Conservation (phyloP, 2,113 vertebrate genomes). For the Rousettus leschenaultii region DNA sequence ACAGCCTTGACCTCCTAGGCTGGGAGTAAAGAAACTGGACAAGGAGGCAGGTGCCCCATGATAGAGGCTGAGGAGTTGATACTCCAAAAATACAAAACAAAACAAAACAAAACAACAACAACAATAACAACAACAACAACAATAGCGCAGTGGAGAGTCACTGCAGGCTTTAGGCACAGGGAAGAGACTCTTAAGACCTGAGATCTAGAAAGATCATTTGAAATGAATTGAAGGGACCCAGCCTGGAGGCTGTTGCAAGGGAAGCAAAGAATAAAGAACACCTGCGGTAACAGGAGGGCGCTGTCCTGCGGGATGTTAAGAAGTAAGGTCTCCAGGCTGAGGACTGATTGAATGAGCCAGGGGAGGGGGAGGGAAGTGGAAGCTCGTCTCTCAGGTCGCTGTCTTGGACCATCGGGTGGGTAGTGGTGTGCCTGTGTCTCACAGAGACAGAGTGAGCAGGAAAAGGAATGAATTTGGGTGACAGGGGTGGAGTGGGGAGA, state of each 20-base stretch:
- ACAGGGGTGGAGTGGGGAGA: no score
- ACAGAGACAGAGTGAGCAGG: neutral
- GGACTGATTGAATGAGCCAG: fast-evolving
- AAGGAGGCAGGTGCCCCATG: neutral
- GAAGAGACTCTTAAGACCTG: neutral
- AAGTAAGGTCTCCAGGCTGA: neutral
- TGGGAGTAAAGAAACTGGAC: neutral
- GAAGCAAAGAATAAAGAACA: neutral
- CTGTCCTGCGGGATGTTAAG: neutral
- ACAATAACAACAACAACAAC: no score
- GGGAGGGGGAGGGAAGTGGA: fast-evolving
- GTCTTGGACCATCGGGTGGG: neutral
- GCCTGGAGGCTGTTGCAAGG: neutral
- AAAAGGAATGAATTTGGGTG: neutral
- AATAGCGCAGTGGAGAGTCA: neutral
- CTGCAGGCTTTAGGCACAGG: neutral
- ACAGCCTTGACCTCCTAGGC: neutral
- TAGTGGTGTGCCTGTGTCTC: neutral
- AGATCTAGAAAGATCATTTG: neutral
- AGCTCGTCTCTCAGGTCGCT: neutral
- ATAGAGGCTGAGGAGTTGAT: neutral
- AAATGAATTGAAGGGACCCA: neutral
- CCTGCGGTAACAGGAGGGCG: no score
- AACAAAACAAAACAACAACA: no score
- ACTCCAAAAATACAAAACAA: neutral